A percentile compares a stretch with the other conserved stretches of the same genome.
These are phyloP conservation scores for Melanotaenia maccullochi DNA, from an alignment of 2,797 vertebrate species.

Conservation along the genomic window DNA sequence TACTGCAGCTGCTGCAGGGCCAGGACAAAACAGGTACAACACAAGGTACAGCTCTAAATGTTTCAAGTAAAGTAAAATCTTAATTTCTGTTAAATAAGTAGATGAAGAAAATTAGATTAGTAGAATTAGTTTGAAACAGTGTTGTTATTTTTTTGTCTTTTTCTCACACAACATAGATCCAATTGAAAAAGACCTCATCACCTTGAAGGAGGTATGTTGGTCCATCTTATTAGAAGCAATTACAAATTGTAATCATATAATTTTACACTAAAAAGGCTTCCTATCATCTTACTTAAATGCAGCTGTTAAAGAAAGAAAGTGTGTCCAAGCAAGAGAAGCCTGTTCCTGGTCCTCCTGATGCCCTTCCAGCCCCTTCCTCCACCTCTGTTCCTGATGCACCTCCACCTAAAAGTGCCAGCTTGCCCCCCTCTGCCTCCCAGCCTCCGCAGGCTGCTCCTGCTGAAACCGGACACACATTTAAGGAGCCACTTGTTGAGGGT, in stretches of 20 bases:
- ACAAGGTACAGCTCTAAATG: not conserved
- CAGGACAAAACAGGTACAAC: slow-evolving; percentile 79
- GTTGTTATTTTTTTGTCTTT: not conserved
- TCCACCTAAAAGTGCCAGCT: slow-evolving; percentile 43
- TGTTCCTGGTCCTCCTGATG: slow-evolving; percentile 15
- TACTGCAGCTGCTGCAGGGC: slow-evolving; percentile 85
- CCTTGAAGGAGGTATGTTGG: slow-evolving; percentile 73
- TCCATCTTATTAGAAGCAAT: not conserved
- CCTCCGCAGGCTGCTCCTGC: slow-evolving; percentile 53
- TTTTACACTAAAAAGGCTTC: not conserved
- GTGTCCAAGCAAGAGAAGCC: slow-evolving; percentile 51
- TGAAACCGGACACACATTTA: slow-evolving; percentile 51
- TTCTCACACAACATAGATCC: slow-evolving; percentile 58
- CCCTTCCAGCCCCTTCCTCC: slow-evolving; percentile 39
- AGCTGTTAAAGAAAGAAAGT: slow-evolving; percentile 68
- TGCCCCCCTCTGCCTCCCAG: slow-evolving; percentile 41
- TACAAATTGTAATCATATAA: not conserved
- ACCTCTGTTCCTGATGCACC: slow-evolving; percentile 41
- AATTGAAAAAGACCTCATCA: slow-evolving; percentile 64
- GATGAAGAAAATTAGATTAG: not conserved
- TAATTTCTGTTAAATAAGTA: not conserved
- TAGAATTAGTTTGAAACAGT: slow-evolving; percentile 10
- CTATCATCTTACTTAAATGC: slow-evolving; percentile 48
- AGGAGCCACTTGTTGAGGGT: slow-evolving; percentile 50
- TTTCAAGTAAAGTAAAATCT: not conserved